Base-by-base conservation (phyloP, 2,113 vertebrate species). In the Artemisiospiza belli region DNA sequence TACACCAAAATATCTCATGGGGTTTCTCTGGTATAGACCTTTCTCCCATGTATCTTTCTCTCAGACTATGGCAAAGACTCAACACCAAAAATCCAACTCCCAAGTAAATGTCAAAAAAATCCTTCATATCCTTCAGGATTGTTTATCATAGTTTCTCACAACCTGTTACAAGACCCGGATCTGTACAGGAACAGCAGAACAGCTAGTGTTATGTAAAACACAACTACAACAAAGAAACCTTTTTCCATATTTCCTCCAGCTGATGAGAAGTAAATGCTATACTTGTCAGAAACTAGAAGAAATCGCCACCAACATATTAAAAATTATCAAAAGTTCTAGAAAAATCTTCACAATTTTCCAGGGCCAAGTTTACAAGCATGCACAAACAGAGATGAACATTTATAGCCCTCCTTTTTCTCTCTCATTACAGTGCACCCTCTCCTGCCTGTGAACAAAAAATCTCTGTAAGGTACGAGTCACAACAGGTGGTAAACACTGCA, bases 401-500 rank as follows among this genome's bases (percentile, higher is more conserved):
- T 89, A 49, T 35, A 84, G 61, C 18, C 30, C 23, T 86, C 5
- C 10, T 90, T 90, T 78, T 49, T 47, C 39, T 64, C 46, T 43
- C 49, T 93, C 83, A 35, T 78, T 93, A 84, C 14, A 86, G 35
- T 14, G 49, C 76, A 86, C 63, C 72, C 31, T 20, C 76, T 89
- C 37, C 68, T 49, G 79, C 72, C 83, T 62, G 52, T 24, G 83
- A 94, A 92, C 82, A 96, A 90, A 94, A 94, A 84, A 90, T 83
- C 61, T 92, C 76, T 88, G 76, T 75, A 89, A 95, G 90, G 92
- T 95, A 96, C 79, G 59, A 94, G 86, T 94, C 95, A 94, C 92
- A 96, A 96, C 92, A 95, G 96, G 95, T 94, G 95, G 94, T 89
- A 94, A 96, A 89, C 83, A 93, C 88, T 88, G 83, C 94, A 96